phyloP scores from a whole-genome alignment of 1,140 invertebrate species.

The Akabosia matsudoensis region DNA sequence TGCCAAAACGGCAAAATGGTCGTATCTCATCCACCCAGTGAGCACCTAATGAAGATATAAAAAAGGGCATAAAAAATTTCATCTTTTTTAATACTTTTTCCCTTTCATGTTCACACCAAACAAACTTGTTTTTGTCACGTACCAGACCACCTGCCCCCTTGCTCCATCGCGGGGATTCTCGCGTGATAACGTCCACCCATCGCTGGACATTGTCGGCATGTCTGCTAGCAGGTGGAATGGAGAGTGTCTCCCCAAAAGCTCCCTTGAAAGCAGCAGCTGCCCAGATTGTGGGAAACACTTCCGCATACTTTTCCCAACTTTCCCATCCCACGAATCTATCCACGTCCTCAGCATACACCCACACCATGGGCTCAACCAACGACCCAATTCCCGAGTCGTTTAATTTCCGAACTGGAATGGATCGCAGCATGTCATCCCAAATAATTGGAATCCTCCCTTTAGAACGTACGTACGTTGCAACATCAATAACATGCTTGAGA shows the following conservation, averaged over 20 bases:
- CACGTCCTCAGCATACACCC: conserved; percentile 68
- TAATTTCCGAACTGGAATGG: conserved; percentile 57
- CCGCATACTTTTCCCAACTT: conserved; percentile 75
- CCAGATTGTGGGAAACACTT: conserved; percentile 85
- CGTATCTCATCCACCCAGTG: conserved; percentile 61
- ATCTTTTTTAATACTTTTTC: background rate
- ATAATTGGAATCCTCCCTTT: conserved; percentile 64
- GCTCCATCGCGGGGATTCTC: conserved; percentile 58
- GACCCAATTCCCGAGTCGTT: conserved; percentile 65
- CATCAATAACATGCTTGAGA: conserved; percentile 62
- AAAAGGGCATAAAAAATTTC: background rate
- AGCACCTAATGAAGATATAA: conserved; percentile 36
- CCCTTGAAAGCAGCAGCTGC: conserved; percentile 88
- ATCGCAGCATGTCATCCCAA: conserved; percentile 93
- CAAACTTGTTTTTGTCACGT: conserved; percentile 3
- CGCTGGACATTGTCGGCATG: conserved; percentile 69
- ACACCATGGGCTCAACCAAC: conserved; percentile 82
- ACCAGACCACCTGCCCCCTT: conserved; percentile 59
- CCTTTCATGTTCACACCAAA: no score
- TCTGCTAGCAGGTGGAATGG: conserved; percentile 60
- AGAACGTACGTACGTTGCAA: conserved; percentile 52
- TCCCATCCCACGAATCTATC: conserved; percentile 57
- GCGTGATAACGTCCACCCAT: conserved; percentile 66
- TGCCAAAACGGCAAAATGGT: conserved; percentile 88
- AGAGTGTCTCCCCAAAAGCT: conserved; percentile 72